Conservation (phyloP, 2,888 invertebrate genomes). For the Cephus spinipes region DNA sequence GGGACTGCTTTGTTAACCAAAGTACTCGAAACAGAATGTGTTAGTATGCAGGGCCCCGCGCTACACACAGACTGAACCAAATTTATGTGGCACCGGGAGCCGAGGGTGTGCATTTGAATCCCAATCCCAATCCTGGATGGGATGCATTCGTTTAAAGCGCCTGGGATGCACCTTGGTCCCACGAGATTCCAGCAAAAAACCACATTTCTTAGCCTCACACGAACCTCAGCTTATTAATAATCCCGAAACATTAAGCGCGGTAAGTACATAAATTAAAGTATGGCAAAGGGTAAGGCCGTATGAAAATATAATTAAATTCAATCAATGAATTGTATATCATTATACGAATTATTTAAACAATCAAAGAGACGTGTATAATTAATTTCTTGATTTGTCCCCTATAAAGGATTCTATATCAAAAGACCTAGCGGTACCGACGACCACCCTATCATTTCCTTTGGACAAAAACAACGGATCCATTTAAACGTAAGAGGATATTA, state of each 20-base stretch:
- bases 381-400: not conserved
- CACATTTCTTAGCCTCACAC: not conserved
- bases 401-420: not conserved
- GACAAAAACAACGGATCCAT: constrained; percentile 1
- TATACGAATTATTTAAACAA: not conserved
- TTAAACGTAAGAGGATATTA: constrained; percentile 1
- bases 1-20: constrained; percentile 58
- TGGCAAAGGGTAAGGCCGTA: not conserved
- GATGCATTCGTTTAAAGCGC: constrained; percentile 14
- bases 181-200: not conserved
- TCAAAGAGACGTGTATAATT: not conserved
- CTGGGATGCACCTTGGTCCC: not conserved
- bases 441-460: not conserved
- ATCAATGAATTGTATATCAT: not conserved
- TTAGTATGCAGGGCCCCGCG: constrained; percentile 50
- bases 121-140: constrained; percentile 38
- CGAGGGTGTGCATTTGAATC: constrained; percentile 58
- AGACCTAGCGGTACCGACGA: not conserved
- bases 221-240: not conserved
- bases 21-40: constrained; percentile 44
- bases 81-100: constrained; percentile 63
- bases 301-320: not conserved
- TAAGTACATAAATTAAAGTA: not conserved
- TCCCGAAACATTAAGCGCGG: not conserved
- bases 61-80: constrained; percentile 53